Evolutionary conservation across 2,113 vertebrate genomes (phyloP).

Genomic region (Orientallactaga bullata): DNA sequence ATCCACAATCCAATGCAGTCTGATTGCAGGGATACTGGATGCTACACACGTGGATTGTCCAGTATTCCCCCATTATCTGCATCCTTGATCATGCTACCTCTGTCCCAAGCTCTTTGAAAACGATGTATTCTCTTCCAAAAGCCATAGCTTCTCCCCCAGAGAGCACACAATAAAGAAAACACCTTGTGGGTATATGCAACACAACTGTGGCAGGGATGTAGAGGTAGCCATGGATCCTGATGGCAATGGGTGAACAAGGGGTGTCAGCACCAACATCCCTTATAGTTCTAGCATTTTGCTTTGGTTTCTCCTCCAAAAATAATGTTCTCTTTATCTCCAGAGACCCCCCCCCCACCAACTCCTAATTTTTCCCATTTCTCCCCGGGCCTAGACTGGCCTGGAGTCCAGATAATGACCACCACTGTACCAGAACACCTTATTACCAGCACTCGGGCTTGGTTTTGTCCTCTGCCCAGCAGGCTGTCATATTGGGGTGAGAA

Average conservation of each 20-base stretch:
- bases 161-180: background rate
- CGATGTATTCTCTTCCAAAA: background rate
- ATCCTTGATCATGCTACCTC: background rate
- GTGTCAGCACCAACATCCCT: background rate
- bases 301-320: background rate
- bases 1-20: background rate
- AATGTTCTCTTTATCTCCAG: background rate
- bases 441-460: background rate
- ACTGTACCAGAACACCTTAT: background rate
- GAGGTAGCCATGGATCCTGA: background rate
- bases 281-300: background rate
- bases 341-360: background rate
- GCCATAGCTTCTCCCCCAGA: background rate
- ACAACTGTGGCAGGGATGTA: background rate
- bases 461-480: background rate
- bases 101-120: background rate
- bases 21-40: background rate
- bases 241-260: too few relatives aligned
- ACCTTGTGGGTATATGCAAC: background rate
- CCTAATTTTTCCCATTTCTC: background rate
- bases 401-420: background rate
- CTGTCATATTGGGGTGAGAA: background rate
- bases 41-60: background rate
- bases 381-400: background rate
- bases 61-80: background rate